Conservation (phyloP, 2,888 invertebrate species). For the Rhingia campestris region DNA sequence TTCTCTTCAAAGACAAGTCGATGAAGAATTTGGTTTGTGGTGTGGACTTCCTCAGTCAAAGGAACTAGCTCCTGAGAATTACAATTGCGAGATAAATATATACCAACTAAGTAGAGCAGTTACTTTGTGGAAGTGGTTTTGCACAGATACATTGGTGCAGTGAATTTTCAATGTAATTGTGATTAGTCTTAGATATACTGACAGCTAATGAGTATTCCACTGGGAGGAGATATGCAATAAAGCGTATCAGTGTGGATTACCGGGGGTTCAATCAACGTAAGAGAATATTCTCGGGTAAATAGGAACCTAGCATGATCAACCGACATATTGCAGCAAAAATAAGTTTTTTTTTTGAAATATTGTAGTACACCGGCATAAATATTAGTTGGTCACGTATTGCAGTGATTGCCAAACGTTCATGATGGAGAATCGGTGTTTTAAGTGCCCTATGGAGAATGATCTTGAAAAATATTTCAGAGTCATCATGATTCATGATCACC, state of each 20-base stretch:
- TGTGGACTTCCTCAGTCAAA: neutral
- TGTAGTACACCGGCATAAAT: neutral
- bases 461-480: too few relatives aligned
- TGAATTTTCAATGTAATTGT: too few relatives aligned
- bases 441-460: too few relatives aligned
- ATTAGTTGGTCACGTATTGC: too few relatives aligned
- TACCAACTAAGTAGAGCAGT: slow-evolving; percentile 18
- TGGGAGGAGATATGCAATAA: neutral
- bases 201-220: neutral
- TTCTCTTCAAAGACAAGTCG: neutral
- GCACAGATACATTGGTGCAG: neutral
- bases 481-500: too few relatives aligned
- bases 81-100: neutral
- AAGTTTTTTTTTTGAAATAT: neutral
- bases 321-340: too few relatives aligned
- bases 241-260: slow-evolving; percentile 24
- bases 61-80: too few relatives aligned
- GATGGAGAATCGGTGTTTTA: too few relatives aligned
- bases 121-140: slow-evolving; percentile 36
- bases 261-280: slow-evolving; percentile 5
- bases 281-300: neutral
- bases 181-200: slow-evolving; percentile 1
- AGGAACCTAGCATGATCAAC: too few relatives aligned
- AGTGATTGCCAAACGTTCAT: too few relatives aligned
- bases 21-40: slow-evolving; percentile 16